Percentiles rank a stretch among this genome's conserved stretches.
Evolutionary conservation across 2,888 invertebrate species (phyloP).

Genomic region (Agrochola lychnidis): DNA sequence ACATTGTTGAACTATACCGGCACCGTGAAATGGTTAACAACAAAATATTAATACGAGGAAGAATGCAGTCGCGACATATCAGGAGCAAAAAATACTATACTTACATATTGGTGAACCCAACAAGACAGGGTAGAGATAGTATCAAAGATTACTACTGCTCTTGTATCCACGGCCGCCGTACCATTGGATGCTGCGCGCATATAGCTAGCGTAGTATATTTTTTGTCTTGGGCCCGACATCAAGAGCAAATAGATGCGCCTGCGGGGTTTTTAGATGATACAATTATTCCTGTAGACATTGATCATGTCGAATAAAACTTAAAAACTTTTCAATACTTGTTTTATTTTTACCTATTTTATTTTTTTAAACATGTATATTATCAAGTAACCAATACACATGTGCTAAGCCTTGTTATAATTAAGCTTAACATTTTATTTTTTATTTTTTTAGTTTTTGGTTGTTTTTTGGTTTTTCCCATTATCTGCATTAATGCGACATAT

Average conservation of each 20-base stretch:
- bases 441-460: neutral
- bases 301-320: slow-evolving; percentile 12
- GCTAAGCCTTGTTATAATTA: slow-evolving; percentile 1
- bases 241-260: slow-evolving; percentile 11
- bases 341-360: slow-evolving; percentile 1
- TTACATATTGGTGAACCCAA: slow-evolving; percentile 9
- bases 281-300: slow-evolving; percentile 6
- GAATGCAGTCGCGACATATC: slow-evolving; percentile 11
- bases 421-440: neutral
- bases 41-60: slow-evolving; percentile 14
- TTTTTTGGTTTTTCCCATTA: neutral
- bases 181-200: slow-evolving; percentile 14
- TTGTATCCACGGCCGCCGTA: slow-evolving; percentile 19
- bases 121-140: slow-evolving; percentile 7
- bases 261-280: slow-evolving; percentile 12
- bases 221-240: slow-evolving; percentile 11
- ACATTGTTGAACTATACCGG: slow-evolving; percentile 2
- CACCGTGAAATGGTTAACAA: slow-evolving; percentile 3
- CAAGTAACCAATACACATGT: slow-evolving; percentile 2
- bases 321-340: neutral
- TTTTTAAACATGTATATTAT: slow-evolving; percentile 5
- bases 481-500: slow-evolving; percentile 4
- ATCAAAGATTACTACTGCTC: slow-evolving; percentile 15
- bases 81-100: slow-evolving; percentile 10
- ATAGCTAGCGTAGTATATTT: slow-evolving; percentile 11